These are phyloP conservation scores for Cylindroiulus punctatus DNA, from an alignment of 2,888 invertebrate species.

Conservation along the genomic window DNA sequence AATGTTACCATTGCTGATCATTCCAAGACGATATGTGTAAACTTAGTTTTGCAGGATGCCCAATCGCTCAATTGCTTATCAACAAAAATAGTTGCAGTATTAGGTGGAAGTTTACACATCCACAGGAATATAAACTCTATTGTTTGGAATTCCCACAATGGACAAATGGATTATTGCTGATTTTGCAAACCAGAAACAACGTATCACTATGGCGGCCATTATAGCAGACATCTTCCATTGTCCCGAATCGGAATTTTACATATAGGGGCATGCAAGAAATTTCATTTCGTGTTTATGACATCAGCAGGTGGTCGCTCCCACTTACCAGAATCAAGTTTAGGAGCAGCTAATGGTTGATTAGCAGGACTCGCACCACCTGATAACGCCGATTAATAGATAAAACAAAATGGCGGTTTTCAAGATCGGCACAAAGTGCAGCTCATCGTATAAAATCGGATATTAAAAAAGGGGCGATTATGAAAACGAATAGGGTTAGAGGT, in stretches of 20 bases:
- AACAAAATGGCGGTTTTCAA: not conserved
- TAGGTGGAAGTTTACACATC: not conserved
- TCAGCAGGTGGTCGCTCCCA: not conserved
- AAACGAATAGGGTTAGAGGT: conserved; percentile 27
- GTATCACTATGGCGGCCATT: too few species aligned
- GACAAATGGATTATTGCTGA: not conserved
- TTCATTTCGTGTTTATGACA: not conserved
- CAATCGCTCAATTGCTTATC: not conserved
- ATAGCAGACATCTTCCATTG: too few species aligned
- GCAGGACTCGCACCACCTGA: not conserved
- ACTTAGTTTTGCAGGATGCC: not conserved
- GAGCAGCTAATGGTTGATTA: not conserved
- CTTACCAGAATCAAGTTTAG: not conserved
- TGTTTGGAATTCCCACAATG: not conserved
- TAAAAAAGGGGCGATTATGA: conserved; percentile 31
- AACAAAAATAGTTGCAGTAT: not conserved
- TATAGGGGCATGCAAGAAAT: not conserved
- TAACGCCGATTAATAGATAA: not conserved
- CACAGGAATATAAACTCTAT: not conserved
- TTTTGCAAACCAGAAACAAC: not conserved
- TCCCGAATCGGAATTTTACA: not conserved
- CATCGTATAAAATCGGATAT: conserved; percentile 24
- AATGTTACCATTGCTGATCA: not conserved
- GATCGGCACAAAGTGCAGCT: not conserved
- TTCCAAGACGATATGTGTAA: not conserved